A percentile compares a stretch with the other conserved stretches of the same genome.
These are phyloP conservation scores for Eptatretus burgeri DNA, from an alignment of 2,113 vertebrate genomes.

Conservation along the genomic window DNA sequence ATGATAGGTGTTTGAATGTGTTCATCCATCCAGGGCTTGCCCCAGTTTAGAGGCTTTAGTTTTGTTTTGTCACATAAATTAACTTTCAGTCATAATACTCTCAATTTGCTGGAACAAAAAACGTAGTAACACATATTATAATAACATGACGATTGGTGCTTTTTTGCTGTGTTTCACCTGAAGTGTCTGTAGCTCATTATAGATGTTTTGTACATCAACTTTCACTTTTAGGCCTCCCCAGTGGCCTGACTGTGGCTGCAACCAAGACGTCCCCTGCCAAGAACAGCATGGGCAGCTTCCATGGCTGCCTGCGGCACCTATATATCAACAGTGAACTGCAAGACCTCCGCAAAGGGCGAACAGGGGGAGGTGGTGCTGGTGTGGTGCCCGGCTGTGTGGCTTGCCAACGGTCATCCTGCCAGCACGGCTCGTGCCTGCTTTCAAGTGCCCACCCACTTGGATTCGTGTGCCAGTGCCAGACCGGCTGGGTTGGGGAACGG, in stretches of 20 bases:
- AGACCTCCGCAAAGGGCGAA: constrained; percentile 41
- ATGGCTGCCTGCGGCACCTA: constrained; percentile 60
- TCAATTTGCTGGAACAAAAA: too few relatives aligned
- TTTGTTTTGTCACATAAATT: too few relatives aligned
- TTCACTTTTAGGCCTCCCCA: constrained; percentile 40
- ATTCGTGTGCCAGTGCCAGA: constrained; percentile 64
- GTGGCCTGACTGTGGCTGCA: constrained; percentile 33
- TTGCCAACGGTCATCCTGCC: constrained; percentile 48
- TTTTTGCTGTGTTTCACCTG: neutral
- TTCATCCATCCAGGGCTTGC: too few relatives aligned
- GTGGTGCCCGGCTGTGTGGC: constrained; percentile 75
- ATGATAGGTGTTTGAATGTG: too few relatives aligned
- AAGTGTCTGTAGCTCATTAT: neutral
- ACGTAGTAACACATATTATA: too few relatives aligned
- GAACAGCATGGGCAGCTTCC: constrained; percentile 55
- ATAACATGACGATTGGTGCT: neutral
- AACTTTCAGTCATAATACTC: too few relatives aligned
- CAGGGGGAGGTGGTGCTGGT: constrained; percentile 43
- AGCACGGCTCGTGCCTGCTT: constrained; percentile 49
- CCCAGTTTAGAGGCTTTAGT: too few relatives aligned
- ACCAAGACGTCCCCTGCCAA: constrained; percentile 42
- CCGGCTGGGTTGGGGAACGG: constrained; percentile 49
- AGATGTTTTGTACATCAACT: neutral
- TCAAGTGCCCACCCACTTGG: constrained; percentile 30
- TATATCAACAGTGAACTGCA: constrained; percentile 79